Evolutionary conservation across 2,797 vertebrate species (phyloP).

Genomic region (Fistularia commersonii): DNA sequence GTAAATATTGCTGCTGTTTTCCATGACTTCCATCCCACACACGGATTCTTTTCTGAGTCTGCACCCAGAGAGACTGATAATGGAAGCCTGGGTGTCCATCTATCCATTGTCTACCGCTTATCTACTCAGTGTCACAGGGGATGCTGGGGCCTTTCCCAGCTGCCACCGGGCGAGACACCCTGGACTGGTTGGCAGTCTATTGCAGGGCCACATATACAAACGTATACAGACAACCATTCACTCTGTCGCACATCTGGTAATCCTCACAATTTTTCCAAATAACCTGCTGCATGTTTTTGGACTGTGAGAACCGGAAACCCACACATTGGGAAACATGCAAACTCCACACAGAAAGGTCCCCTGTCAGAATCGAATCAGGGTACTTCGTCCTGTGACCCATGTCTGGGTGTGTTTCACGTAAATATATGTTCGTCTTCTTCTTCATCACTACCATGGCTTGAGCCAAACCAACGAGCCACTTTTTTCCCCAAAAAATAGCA

Average conservation of each 20-base stretch:
- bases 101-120: too few relatives aligned
- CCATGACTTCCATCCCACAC: slow-evolving; percentile 59
- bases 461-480: slow-evolving; percentile 49
- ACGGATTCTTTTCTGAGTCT: slow-evolving; percentile 56
- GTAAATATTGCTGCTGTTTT: slow-evolving; percentile 50
- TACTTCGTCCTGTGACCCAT: neutral
- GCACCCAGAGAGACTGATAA: slow-evolving; percentile 62
- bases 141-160: too few relatives aligned
- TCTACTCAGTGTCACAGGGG: too few relatives aligned
- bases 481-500: slow-evolving; percentile 39
- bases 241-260: too few relatives aligned
- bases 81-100: slow-evolving; percentile 22
- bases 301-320: too few relatives aligned
- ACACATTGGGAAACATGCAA: too few relatives aligned
- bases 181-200: too few relatives aligned
- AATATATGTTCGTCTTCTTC: slow-evolving; percentile 55
- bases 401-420: slow-evolving; percentile 15
- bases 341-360: neutral
- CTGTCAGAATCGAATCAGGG: neutral
- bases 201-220: too few relatives aligned
- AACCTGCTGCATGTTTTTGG: too few relatives aligned
- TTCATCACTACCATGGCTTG: slow-evolving; percentile 38
- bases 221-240: too few relatives aligned
- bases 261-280: too few relatives aligned
- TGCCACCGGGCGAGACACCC: too few relatives aligned